Percentiles rank a stretch among this genome's conserved stretches.
These are phyloP conservation scores for Bungarus multicinctus DNA, from an alignment of 2,113 vertebrate species.

Conservation along the genomic window DNA sequence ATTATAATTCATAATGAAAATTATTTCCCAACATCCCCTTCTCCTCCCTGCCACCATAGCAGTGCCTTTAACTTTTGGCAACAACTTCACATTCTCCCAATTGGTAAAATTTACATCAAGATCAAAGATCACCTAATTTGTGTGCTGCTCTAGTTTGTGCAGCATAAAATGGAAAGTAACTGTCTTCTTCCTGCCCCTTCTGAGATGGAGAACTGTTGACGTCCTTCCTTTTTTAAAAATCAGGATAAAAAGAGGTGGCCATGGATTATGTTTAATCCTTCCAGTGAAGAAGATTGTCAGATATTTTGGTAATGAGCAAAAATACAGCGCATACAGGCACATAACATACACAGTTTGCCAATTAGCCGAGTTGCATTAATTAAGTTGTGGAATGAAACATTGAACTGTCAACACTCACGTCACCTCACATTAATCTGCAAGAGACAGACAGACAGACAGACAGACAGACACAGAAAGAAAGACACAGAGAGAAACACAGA, in stretches of 20 bases:
- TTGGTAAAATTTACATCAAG: not conserved
- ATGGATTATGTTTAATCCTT: not conserved
- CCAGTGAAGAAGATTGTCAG: not conserved
- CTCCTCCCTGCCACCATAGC: not conserved
- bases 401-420: not conserved
- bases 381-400: not conserved
- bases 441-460: too few species aligned
- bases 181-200: not conserved
- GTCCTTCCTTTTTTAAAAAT: not conserved
- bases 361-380: slow-evolving; percentile 30
- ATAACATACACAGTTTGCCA: not conserved
- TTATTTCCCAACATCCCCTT: not conserved
- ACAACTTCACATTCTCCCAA: not conserved
- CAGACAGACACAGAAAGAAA: too few species aligned
- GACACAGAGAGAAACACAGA: not conserved
- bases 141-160: not conserved
- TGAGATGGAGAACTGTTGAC: not conserved
- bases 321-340: not conserved
- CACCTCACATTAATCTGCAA: not conserved
- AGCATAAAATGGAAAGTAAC: not conserved
- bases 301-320: not conserved
- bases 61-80: not conserved
- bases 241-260: not conserved
- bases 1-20: not conserved
- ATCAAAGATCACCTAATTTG: not conserved